phyloP scores from a whole-genome alignment of 2,113 vertebrate species.

The Halcyon senegalensis region DNA sequence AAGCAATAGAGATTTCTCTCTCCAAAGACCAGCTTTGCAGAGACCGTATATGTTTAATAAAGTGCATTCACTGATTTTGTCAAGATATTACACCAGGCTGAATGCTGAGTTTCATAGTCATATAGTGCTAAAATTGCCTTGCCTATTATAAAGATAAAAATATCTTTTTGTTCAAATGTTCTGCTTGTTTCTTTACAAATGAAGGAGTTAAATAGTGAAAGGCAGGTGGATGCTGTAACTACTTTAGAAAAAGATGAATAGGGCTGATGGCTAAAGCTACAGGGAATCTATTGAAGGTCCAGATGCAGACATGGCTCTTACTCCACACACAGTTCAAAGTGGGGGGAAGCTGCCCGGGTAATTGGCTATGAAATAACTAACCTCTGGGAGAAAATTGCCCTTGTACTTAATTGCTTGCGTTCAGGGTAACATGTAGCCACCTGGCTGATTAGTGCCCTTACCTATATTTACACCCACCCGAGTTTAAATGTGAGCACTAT shows the following conservation, averaged over 20 bases:
- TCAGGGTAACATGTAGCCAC: slow-evolving; percentile 77
- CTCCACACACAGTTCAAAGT: slow-evolving; percentile 82
- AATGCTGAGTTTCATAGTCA: slow-evolving; percentile 68
- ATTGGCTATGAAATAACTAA: slow-evolving; percentile 86
- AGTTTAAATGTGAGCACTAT: slow-evolving; percentile 65
- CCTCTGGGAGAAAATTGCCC: slow-evolving; percentile 82
- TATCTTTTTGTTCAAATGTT: slow-evolving; percentile 79
- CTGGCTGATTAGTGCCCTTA: slow-evolving; percentile 80
- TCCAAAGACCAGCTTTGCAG: slow-evolving; percentile 44
- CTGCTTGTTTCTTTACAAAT: slow-evolving; percentile 80
- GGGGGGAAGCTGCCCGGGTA: slow-evolving; percentile 80
- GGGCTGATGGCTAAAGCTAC: slow-evolving; percentile 80
- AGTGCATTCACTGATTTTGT: slow-evolving; percentile 71
- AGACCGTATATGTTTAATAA: slow-evolving; percentile 43
- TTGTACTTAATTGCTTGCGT: slow-evolving; percentile 75
- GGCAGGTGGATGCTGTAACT: slow-evolving; percentile 81
- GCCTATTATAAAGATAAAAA: slow-evolving; percentile 80
- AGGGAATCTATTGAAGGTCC: slow-evolving; percentile 84
- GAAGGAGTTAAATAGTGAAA: slow-evolving; percentile 83
- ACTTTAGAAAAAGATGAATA: slow-evolving; percentile 83
- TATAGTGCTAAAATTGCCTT: slow-evolving; percentile 77
- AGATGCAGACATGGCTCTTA: slow-evolving; percentile 80
- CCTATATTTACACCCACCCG: slow-evolving; percentile 77
- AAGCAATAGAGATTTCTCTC: background rate
- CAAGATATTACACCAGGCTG: slow-evolving; percentile 67